Evolutionary conservation across 2,888 invertebrate genomes (phyloP), one percentile per base, ranked within the genome.

Genomic region (Dynastes hyllus): DNA sequence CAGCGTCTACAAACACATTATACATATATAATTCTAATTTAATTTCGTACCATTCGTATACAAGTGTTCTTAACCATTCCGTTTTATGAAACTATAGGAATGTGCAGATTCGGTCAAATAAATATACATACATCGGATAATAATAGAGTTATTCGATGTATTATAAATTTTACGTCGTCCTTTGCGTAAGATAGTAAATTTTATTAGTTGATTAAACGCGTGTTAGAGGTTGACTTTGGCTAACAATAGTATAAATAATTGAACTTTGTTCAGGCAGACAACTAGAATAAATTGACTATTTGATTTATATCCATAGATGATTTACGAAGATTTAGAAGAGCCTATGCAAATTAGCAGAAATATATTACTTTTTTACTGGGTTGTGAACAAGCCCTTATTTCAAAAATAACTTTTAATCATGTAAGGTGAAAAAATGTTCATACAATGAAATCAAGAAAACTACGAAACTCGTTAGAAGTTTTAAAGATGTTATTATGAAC

Each of bases 171-270:
- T 69, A 13, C 51, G 50, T n/a, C 51, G 29, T 51, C n/a, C 45
- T 45, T n/a, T 69, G 51, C 27, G n/a, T 50, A 69, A 29, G 29
- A 51, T 51, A 69, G 29, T 29, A 9, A 50, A 40, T 37, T 40
- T 40, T 73, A 58, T 58, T 73, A 40, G 8, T 16, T 71, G 16
- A 40, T n/a, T 37, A 40, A 55, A 27, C 9, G 67, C 27, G 29
- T 67, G 4, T 16, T 58, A 22, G 29, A 73, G 22, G 29, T 40
- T 73, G 58, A 73, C 58, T 73, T 73, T 73, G 58, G 40, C 58
- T 11, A 37, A 55, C 32, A 73, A 40, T 9, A 9, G 9, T 22
- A 0, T 58, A 73, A 37, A 58, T 40, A 22, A 22, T 58, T 69
- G 9, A 69, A 27, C 22, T 29, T 73, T 8, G 55, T 58, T 58